Conservation (phyloP, 2,888 invertebrate genomes). For the Caenorhabditis sp. region DNA sequence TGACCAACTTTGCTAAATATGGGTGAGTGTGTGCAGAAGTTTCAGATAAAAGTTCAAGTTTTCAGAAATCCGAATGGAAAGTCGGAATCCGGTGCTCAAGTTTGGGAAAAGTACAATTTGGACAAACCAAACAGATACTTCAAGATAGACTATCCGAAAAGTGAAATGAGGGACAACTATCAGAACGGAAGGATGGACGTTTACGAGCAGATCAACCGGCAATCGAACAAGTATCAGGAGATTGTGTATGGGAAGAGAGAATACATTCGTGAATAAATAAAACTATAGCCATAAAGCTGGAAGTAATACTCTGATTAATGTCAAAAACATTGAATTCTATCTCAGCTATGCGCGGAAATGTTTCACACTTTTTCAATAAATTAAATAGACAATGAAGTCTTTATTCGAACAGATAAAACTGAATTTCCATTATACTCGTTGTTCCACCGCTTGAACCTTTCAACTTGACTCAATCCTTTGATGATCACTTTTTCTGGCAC, state of each 20-base stretch:
- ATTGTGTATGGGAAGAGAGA: constrained; percentile 25
- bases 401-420: too few relatives aligned
- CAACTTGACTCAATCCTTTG: too few relatives aligned
- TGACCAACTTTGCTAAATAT: constrained; percentile 67
- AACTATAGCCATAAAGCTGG: too few relatives aligned
- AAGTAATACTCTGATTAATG: too few relatives aligned
- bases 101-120: constrained; percentile 16
- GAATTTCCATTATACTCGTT: too few relatives aligned
- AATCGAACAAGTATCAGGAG: constrained; percentile 32
- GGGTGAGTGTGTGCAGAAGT: constrained; percentile 30
- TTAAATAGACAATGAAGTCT: too few relatives aligned
- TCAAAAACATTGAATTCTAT: too few relatives aligned
- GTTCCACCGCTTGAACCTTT: too few relatives aligned
- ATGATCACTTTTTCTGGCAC: too few relatives aligned
- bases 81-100: constrained; percentile 26
- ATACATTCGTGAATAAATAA: too few relatives aligned
- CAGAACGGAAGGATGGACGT: constrained; percentile 12
- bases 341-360: too few relatives aligned
- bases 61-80: constrained; percentile 14
- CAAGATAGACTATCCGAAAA: constrained; percentile 34
- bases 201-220: constrained; percentile 18
- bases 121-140: constrained; percentile 9
- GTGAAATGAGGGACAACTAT: constrained; percentile 20
- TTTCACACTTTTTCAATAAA: too few relatives aligned
- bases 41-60: not conserved